Base-by-base conservation (phyloP, 2,888 invertebrate species). In the Sphinx pinastri region DNA sequence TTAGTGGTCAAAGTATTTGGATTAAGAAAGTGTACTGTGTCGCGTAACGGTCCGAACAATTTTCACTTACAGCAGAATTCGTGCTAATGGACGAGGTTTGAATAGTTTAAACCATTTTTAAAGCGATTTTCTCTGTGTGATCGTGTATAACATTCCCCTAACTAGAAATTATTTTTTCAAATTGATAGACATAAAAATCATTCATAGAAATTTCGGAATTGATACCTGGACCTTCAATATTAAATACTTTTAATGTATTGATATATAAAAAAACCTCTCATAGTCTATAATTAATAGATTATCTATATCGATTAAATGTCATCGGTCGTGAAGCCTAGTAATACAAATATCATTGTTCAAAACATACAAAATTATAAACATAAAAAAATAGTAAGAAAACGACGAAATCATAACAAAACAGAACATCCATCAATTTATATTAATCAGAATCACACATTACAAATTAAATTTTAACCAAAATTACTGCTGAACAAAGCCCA, bases 401-500 rank as follows among this genome's bases (percentile, higher is more conserved):
- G 38, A 38, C 38, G 38, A 38, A 38, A 38, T 38, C 38, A 38
- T 5, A 2, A 38, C 38, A 38, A 8, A 38, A 38, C 8, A 7
- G 38, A 8, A 38, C 5, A 38, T 38, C 8, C 38, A 38, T 38
- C 38, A 38, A 7, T 38, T 38, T 38, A 38, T 38, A 7, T 38
- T 38, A 38, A 38, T 38, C 8, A 25, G 25, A 25, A 25, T 25
- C 25, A 25, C 7, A 6, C 10, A 66, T 25, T 14, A 38, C 16
- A 38, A n/a, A 38, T 10, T 7, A 4, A 14, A 51, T 25, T 25
- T 74, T 77, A 85, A 68, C 81, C 82, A 75, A 88, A 88, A 73
- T 68, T 79, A 70, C 77, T 85, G 54, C 81, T 85, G 67, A 86
- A 86, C n/a, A 85, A 69, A 0, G 82, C 73, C 87, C 86, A 87